Percentiles rank a stretch among this genome's conserved stretches.
These are phyloP conservation scores for Chelonus insularis DNA, from an alignment of 1,140 invertebrate genomes.

Conservation along the genomic window DNA sequence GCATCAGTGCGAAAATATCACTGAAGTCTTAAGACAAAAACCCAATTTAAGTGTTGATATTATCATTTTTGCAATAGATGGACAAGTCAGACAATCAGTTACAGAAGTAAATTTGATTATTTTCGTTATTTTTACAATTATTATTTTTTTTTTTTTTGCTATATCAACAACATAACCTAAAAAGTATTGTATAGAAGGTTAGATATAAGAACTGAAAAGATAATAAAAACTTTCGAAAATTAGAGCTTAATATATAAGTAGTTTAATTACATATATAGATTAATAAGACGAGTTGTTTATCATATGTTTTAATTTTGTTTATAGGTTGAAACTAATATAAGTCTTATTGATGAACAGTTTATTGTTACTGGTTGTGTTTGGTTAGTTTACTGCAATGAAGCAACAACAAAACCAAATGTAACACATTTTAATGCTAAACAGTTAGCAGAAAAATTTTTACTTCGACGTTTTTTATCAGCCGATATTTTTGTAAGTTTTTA, in stretches of 20 bases:
- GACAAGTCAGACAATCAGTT: slow-evolving; percentile 35
- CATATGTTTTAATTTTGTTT: too few relatives aligned
- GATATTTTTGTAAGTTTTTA: slow-evolving; percentile 45
- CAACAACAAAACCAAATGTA: slow-evolving; percentile 36
- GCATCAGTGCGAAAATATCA: slow-evolving; percentile 48
- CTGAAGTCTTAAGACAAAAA: slow-evolving; percentile 34
- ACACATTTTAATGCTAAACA: slow-evolving; percentile 36
- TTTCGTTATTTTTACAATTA: not conserved
- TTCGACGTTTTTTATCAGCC: slow-evolving; percentile 40
- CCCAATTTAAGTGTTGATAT: slow-evolving; percentile 46
- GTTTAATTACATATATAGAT: too few relatives aligned
- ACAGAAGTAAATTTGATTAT: slow-evolving; percentile 38
- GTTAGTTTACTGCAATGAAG: slow-evolving; percentile 45
- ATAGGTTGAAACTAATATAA: slow-evolving; percentile 48
- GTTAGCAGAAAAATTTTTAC: slow-evolving; percentile 47
- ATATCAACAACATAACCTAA: too few relatives aligned
- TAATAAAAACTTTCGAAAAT: too few relatives aligned
- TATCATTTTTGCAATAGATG: slow-evolving; percentile 51
- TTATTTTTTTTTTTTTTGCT: too few relatives aligned
- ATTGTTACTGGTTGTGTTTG: slow-evolving; percentile 43
- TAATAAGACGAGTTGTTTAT: too few relatives aligned
- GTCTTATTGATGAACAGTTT: slow-evolving; percentile 44
- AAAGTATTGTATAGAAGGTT: not conserved
- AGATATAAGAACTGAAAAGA: too few relatives aligned
- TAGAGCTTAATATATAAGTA: too few relatives aligned